A percentile compares a stretch with the other conserved stretches of the same genome.
phyloP scores from a whole-genome alignment of 2,113 vertebrate species.

The Anoura caudifer region DNA sequence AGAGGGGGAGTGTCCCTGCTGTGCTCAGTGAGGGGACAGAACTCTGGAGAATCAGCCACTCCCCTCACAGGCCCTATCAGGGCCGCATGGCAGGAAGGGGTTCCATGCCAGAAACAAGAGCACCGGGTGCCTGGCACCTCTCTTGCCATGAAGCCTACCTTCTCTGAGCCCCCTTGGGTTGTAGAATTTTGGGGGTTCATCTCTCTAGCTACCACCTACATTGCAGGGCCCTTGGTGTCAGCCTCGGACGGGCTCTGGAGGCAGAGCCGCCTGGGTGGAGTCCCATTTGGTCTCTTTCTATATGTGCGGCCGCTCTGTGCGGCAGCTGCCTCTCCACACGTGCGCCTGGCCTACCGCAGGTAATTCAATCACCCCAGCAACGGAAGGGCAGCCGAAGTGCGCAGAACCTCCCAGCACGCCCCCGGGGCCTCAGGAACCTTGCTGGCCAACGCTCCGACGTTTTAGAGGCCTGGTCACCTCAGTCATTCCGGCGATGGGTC shows the following conservation, averaged over 20 bases:
- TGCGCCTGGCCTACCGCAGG: too few species aligned
- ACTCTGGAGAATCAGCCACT: not conserved
- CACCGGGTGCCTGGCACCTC: too few species aligned
- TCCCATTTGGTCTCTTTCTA: not conserved
- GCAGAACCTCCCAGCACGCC: rapidly evolving
- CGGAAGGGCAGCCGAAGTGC: not conserved
- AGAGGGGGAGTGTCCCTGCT: not conserved
- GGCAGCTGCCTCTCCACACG: not conserved
- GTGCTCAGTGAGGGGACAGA: not conserved
- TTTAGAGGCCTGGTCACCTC: not conserved
- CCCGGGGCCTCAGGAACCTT: not conserved
- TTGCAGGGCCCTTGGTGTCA: not conserved
- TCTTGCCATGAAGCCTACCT: rapidly evolving
- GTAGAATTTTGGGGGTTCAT: not conserved
- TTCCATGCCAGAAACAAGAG: not conserved
- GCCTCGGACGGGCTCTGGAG: not conserved
- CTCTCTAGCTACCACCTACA: not conserved
- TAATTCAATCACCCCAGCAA: too few species aligned
- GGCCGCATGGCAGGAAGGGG: too few species aligned
- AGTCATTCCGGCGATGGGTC: not conserved
- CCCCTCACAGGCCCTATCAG: rapidly evolving
- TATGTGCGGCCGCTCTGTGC: not conserved
- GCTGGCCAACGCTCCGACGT: not conserved
- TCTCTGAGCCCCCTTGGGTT: not conserved
- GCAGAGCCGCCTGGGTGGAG: not conserved